Evolutionary conservation across 2,888 invertebrate species (phyloP).

Genomic region (Sesia bembeciformis): DNA sequence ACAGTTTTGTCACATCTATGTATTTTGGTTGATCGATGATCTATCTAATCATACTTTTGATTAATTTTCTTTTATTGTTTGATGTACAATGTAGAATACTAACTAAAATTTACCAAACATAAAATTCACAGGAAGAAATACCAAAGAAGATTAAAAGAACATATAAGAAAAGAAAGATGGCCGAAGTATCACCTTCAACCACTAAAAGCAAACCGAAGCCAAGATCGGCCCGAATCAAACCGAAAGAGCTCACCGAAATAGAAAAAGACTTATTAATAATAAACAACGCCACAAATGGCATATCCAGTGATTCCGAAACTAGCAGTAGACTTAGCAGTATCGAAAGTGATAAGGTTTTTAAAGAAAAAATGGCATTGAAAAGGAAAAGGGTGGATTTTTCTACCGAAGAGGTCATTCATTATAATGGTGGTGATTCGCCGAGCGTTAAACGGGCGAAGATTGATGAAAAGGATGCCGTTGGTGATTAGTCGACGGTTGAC

Average conservation of each 20-base stretch:
- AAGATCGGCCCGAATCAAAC: conserved; percentile 36
- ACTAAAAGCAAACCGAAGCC: conserved; percentile 34
- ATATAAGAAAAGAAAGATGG: conserved; percentile 47
- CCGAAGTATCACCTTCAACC: conserved; percentile 38
- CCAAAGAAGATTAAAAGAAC: conserved; percentile 43
- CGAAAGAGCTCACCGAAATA: conserved; percentile 51
- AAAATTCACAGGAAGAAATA: conserved; percentile 37
- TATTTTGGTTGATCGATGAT: too few relatives aligned
- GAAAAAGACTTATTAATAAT: conserved; percentile 62
- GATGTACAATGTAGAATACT: too few relatives aligned
- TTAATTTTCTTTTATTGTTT: too few relatives aligned
- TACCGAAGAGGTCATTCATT: conserved; percentile 22
- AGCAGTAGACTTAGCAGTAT: conserved; percentile 24
- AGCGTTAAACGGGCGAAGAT: conserved; percentile 18
- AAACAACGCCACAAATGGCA: conserved; percentile 42
- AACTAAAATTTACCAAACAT: neutral
- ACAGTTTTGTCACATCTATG: too few relatives aligned
- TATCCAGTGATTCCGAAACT: conserved; percentile 45
- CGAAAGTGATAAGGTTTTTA: conserved; percentile 24
- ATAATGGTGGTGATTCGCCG: conserved; percentile 8
- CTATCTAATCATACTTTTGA: too few relatives aligned
- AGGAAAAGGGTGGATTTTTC: conserved; percentile 37
- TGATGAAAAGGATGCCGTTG: conserved; percentile 10
- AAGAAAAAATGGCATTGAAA: conserved; percentile 21
- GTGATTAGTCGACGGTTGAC: conserved; percentile 2